Base-by-base conservation (phyloP, 2,888 invertebrate genomes). In the Biston betularia region DNA sequence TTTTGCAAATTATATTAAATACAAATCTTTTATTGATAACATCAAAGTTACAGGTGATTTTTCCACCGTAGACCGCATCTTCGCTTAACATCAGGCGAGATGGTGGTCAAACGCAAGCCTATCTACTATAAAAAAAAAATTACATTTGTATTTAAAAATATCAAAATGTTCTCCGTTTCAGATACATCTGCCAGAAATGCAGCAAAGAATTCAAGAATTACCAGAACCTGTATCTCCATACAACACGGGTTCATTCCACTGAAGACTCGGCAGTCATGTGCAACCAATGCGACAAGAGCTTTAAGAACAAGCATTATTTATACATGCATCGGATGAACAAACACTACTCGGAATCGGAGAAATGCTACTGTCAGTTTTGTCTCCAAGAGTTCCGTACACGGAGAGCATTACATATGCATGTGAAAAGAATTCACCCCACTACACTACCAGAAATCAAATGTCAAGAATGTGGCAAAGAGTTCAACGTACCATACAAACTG, bases 311-410 rank as follows among this genome's bases (percentile, higher is more conserved):
- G 68, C 93, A 93, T 68, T 93, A 93, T 63, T 42, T 93, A 0
- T 93, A 93, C 75, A 93, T 93, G 93, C 93, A 93, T 67, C 69
- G 92, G 1, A 93, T 93, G 93, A 93, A 93, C 45, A 92, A 92
- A 9, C 93, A 93, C 63, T 93, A 93, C n/a, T 92, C 93, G 0
- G 92, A 93, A 14, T 73, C 84, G 0, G 92, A 92, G 72, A 91
- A 92, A 42, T 90, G 92, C 53, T 90, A 84, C 69, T 93, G 93
- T 48, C 91, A 93, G 54, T 90, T 89, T 63, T 93, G 93, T 45
- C 76, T 92, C 0, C 93, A 93, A 72, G 92, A 92, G 60, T 93
- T 92, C 44, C 72, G 92, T 0, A 93, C 93, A 0, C 63, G 90
- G 0, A 74, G 92, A 8, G 93, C 93, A 0, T 56, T 93, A 0